Percentiles rank a stretch among this genome's conserved stretches.
Evolutionary conservation across 2,797 vertebrate species (phyloP).

Genomic region (Ibycter americanus): DNA sequence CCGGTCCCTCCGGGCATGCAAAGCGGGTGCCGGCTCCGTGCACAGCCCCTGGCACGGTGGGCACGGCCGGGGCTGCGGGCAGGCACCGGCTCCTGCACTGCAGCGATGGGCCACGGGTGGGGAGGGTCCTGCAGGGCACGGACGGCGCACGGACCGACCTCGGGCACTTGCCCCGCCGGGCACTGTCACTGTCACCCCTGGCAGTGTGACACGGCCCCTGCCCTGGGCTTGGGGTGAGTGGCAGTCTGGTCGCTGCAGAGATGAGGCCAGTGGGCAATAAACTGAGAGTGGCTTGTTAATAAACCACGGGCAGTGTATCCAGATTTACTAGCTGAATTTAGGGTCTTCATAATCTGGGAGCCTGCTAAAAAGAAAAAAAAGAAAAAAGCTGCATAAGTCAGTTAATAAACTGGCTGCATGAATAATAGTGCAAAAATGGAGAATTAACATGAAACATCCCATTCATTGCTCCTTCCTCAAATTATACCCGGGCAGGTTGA

Average conservation of each 20-base stretch:
- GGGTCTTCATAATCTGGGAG: background rate
- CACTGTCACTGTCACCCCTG: background rate
- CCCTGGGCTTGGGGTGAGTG: background rate
- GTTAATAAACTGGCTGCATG: background rate
- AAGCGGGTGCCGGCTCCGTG: background rate
- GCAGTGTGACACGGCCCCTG: background rate
- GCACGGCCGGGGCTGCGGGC: background rate
- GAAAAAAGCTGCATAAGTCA: background rate
- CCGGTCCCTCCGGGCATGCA: background rate
- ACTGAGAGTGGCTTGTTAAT: background rate
- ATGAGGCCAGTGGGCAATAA: background rate
- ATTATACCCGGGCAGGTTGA: background rate
- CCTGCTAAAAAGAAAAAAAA: background rate
- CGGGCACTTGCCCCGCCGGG: background rate
- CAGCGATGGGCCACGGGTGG: background rate
- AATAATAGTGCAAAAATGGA: background rate
- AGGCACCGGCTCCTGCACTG: background rate
- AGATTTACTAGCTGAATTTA: background rate
- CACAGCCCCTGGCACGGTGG: background rate
- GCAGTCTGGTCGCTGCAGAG: background rate
- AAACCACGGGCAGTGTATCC: rapidly evolving
- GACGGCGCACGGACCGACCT: background rate
- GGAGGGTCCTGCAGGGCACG: background rate
- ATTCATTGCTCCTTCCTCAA: background rate
- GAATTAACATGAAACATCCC: background rate